Evolutionary conservation across 2,888 invertebrate species (phyloP).

Genomic region (Taenaris catops): DNA sequence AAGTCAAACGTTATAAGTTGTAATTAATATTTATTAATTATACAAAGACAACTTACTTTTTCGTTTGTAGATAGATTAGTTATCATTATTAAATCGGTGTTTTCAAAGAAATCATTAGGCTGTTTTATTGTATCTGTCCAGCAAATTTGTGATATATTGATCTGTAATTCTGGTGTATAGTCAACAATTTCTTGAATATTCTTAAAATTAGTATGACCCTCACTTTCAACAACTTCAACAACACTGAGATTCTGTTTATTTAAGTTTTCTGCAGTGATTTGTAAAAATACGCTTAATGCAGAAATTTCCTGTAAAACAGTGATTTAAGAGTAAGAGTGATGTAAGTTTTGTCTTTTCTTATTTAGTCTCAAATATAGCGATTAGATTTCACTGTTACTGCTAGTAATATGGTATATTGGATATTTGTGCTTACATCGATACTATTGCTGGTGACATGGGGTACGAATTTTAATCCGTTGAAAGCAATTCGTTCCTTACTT

Average conservation of each 20-base stretch:
- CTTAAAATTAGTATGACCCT: constrained; percentile 15
- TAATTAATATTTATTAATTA: too few species aligned
- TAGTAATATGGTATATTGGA: too few species aligned
- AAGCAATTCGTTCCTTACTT: constrained; percentile 19
- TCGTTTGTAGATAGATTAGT: constrained; percentile 30
- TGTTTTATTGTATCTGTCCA: constrained; percentile 19
- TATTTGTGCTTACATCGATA: constrained; percentile 31
- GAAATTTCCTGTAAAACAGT: constrained; percentile 28
- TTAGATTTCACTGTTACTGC: too few species aligned
- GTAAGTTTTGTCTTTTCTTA: too few species aligned
- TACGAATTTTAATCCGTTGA: constrained; percentile 34
- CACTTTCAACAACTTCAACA: constrained; percentile 25
- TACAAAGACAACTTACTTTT: constrained; percentile 33
- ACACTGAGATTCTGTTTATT: constrained; percentile 30
- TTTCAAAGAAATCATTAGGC: constrained; percentile 13
- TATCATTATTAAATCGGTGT: constrained; percentile 29
- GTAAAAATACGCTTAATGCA: constrained; percentile 29
- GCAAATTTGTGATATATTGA: constrained; percentile 17
- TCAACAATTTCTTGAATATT: constrained; percentile 21
- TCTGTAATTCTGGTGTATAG: constrained; percentile 23
- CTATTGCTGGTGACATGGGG: constrained; percentile 28
- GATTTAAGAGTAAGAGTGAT: too few species aligned
- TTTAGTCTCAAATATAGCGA: too few species aligned
- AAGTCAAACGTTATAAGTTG: background rate
- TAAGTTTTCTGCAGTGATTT: constrained; percentile 38